Evolutionary conservation across 2,888 invertebrate species (phyloP).

Genomic region (Zaprionus obscuricornis): DNA sequence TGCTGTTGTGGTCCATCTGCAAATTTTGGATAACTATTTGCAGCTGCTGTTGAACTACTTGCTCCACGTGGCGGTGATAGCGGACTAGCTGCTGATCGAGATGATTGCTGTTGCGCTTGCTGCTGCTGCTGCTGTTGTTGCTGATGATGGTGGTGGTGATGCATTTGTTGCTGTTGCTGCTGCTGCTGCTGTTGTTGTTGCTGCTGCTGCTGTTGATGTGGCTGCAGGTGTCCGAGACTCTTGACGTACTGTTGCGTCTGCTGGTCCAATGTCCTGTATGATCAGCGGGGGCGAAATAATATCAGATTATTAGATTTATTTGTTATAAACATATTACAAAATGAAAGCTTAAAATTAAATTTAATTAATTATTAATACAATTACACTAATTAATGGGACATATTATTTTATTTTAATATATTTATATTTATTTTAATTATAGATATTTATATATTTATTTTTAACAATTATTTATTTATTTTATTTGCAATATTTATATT

Average conservation of each 20-base stretch:
- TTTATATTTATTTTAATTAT: too few species aligned
- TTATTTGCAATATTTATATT: too few species aligned
- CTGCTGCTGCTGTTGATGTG: constrained; percentile 68
- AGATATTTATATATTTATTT: too few species aligned
- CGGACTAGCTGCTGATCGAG: constrained; percentile 83
- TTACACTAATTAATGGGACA: neutral
- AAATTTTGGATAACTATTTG: constrained; percentile 81
- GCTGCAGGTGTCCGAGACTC: constrained; percentile 77
- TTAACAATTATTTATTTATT: too few species aligned
- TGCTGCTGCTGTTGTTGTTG: constrained; percentile 58
- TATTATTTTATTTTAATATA: too few species aligned
- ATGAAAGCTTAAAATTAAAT: neutral
- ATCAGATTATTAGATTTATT: constrained; percentile 80
- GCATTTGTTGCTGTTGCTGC: constrained; percentile 64
- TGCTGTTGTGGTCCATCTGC: constrained; percentile 82
- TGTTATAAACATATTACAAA: constrained; percentile 42
- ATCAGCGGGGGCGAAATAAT: constrained; percentile 66
- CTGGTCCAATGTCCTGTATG: constrained; percentile 83
- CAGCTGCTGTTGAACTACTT: constrained; percentile 78
- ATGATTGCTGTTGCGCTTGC: constrained; percentile 76
- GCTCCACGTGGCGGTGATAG: constrained; percentile 82
- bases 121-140: constrained; percentile 71
- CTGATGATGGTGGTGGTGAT: constrained; percentile 69
- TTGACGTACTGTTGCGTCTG: constrained; percentile 81
- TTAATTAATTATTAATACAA: neutral